phyloP scores from a whole-genome alignment of 2,797 vertebrate genomes.

The Sus cebifrons region DNA sequence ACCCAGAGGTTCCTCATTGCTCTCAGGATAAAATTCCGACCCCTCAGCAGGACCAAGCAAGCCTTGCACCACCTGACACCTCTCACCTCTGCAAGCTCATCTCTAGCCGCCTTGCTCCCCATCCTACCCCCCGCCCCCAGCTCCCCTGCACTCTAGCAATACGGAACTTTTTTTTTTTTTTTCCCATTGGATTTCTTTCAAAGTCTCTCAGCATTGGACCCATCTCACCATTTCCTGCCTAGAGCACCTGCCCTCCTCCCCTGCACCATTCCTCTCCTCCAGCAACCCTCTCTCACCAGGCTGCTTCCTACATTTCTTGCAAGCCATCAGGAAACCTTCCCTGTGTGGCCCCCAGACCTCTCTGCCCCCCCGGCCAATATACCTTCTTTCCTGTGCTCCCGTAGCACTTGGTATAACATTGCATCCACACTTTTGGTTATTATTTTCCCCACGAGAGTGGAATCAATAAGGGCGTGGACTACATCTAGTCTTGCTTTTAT shows the following conservation, averaged over 20 bases:
- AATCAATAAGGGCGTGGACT: not conserved
- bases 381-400: not conserved
- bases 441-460: conserved; percentile 27
- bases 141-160: not conserved
- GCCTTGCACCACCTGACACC: not conserved
- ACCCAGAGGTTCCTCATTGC: not conserved
- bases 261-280: not conserved
- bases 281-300: not conserved
- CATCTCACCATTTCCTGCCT: not conserved
- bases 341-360: not conserved
- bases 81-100: not conserved
- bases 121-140: rapidly evolving
- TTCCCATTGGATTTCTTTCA: not conserved
- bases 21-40: not conserved
- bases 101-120: not conserved
- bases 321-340: conserved; percentile 10
- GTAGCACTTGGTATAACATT: not conserved
- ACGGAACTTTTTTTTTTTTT: not conserved
- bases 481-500: conserved; percentile 27
- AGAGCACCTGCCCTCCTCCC: not conserved
- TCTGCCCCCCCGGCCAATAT: not conserved
- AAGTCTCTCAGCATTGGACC: not conserved
- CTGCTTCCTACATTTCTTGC: not conserved
- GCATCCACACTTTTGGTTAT: not conserved
- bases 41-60: not conserved